A percentile compares a stretch with the other conserved stretches of the same genome.
Conservation (phyloP, 2,113 vertebrate species). For the Megaleporinus macrocephalus region DNA sequence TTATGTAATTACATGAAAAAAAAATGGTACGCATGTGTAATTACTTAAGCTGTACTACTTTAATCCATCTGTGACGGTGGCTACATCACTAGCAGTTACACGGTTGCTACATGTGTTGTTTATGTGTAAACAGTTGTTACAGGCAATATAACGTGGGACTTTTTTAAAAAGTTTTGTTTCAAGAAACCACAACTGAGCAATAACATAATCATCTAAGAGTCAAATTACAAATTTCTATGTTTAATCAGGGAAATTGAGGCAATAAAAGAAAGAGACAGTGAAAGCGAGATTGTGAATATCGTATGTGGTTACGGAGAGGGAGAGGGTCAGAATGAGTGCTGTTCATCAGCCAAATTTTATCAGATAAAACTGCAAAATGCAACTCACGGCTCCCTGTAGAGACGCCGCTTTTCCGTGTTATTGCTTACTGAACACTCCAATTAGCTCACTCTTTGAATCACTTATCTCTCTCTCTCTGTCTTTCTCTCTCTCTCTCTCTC, state of each 20-base stretch:
- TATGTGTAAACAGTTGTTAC: too few relatives aligned
- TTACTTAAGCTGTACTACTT: too few relatives aligned
- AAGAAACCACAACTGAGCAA: too few relatives aligned
- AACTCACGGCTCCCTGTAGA: constrained; percentile 15
- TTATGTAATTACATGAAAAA: too few relatives aligned
- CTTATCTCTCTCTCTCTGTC: constrained; percentile 29
- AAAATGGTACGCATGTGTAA: too few relatives aligned
- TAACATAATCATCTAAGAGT: background rate
- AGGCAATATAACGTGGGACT: too few relatives aligned
- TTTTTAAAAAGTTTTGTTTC: too few relatives aligned
- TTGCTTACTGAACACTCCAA: constrained; percentile 30
- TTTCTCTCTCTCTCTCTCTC: constrained; percentile 57
- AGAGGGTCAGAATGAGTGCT: background rate
- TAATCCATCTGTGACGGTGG: too few relatives aligned
- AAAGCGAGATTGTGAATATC: background rate
- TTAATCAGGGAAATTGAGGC: background rate
- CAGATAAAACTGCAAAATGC: background rate
- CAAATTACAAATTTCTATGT: background rate
- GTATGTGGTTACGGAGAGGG: background rate
- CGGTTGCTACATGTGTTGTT: too few relatives aligned
- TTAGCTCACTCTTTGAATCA: constrained; percentile 25
- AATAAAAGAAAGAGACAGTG: background rate
- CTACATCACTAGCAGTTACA: too few relatives aligned
- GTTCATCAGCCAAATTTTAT: background rate
- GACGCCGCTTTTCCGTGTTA: constrained; percentile 6